Conservation (phyloP, 2,797 vertebrate species). For the Falco biarmicus region DNA sequence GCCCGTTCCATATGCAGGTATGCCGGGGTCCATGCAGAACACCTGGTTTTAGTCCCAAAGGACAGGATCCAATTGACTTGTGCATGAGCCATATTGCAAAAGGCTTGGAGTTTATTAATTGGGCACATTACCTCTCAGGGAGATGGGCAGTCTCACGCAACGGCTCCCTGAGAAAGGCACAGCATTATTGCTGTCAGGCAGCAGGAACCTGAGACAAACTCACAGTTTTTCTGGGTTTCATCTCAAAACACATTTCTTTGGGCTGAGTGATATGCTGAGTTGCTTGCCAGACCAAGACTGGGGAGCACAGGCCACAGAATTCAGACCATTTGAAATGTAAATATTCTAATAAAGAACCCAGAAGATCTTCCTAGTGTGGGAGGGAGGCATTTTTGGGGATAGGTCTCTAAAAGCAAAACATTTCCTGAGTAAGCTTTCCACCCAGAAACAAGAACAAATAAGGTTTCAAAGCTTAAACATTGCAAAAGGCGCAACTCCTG, state of each 20-base stretch:
- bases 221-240: neutral
- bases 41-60: neutral
- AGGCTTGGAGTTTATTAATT: neutral
- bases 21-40: neutral
- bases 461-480: neutral
- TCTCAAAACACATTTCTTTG: neutral
- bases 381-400: neutral
- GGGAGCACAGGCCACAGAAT: neutral
- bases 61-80: neutral
- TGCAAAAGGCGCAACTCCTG: neutral
- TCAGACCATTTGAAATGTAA: neutral
- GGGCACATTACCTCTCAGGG: neutral
- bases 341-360: neutral
- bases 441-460: neutral
- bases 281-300: neutral
- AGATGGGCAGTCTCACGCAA: neutral
- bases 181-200: neutral
- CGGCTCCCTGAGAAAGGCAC: neutral
- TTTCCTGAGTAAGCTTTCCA: neutral
- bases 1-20: rapidly evolving
- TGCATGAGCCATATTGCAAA: neutral
- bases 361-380: neutral
- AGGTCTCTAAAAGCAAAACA: neutral
- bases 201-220: neutral
- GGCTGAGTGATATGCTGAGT: neutral